A percentile compares a stretch with the other conserved stretches of the same genome.
phyloP scores from a whole-genome alignment of 2,113 vertebrate genomes.

The Crocuta crocuta region DNA sequence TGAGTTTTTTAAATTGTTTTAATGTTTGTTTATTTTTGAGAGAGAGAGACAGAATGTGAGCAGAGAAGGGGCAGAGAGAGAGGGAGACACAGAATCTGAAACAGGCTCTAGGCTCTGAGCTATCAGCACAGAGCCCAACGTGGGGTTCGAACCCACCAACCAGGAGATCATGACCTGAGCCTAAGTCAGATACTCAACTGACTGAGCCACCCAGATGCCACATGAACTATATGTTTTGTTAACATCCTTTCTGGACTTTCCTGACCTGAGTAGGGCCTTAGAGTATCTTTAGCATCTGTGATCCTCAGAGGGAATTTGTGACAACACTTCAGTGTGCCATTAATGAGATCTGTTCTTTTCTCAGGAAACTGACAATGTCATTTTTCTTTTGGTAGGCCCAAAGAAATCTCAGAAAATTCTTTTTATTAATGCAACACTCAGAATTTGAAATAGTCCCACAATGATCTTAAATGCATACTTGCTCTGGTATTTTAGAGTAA shows the following conservation, averaged over 20 bases:
- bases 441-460: constrained; percentile 50
- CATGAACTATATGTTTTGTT: background rate
- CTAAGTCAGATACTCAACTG: no score
- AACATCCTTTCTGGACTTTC: background rate
- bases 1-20: no score
- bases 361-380: background rate
- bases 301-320: background rate
- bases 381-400: background rate
- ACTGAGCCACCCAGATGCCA: no score
- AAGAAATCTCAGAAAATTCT: constrained; percentile 27
- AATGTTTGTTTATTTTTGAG: no score
- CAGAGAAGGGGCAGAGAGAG: no score
- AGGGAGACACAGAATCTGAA: no score
- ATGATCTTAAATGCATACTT: background rate
- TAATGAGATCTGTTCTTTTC: background rate
- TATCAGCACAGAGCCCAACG: no score
- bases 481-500: background rate
- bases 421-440: constrained; percentile 5
- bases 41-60: no score
- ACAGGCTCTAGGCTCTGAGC: no score
- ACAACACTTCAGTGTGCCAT: background rate
- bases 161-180: no score
- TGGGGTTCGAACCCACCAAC: no score
- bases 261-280: background rate
- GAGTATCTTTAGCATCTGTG: background rate